A percentile compares a stretch with the other conserved stretches of the same genome.
Conservation (phyloP, 2,888 invertebrate species). For the Acrobasis suavella region DNA sequence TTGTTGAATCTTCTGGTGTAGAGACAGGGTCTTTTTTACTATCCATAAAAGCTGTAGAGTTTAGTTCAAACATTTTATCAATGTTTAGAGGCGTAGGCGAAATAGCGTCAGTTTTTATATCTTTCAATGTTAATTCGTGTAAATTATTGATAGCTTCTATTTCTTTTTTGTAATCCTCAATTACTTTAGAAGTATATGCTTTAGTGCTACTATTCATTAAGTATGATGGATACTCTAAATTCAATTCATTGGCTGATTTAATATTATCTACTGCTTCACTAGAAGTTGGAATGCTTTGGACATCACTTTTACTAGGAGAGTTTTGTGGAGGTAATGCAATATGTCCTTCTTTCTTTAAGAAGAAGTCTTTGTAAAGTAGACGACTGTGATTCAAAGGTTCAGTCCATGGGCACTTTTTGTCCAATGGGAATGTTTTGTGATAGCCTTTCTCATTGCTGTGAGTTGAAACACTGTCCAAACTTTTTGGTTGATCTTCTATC, state of each 20-base stretch:
- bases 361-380: constrained; percentile 75
- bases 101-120: constrained; percentile 70
- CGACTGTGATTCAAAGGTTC: constrained; percentile 73
- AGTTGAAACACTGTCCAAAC: constrained; percentile 60
- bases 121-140: constrained; percentile 74
- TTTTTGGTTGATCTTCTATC: constrained; percentile 61
- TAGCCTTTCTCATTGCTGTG: constrained; percentile 55
- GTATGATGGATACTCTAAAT: constrained; percentile 69
- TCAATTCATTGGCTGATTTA: constrained; percentile 46
- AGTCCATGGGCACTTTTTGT: constrained; percentile 52
- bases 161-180: constrained; percentile 79
- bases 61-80: constrained; percentile 70
- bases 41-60: constrained; percentile 45
- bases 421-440: constrained; percentile 48
- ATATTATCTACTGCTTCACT: constrained; percentile 40
- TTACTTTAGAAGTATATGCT: constrained; percentile 77
- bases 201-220: constrained; percentile 72
- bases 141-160: constrained; percentile 74
- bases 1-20: constrained; percentile 40
- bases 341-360: constrained; percentile 69
- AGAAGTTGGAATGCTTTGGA: constrained; percentile 37
- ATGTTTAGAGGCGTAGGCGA: constrained; percentile 73
- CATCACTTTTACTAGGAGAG: constrained; percentile 55
- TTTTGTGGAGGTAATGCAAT: constrained; percentile 66
- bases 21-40: constrained; percentile 46